Evolutionary conservation across 2,888 invertebrate species (phyloP).

Genomic region (Drosophila tripunctata): DNA sequence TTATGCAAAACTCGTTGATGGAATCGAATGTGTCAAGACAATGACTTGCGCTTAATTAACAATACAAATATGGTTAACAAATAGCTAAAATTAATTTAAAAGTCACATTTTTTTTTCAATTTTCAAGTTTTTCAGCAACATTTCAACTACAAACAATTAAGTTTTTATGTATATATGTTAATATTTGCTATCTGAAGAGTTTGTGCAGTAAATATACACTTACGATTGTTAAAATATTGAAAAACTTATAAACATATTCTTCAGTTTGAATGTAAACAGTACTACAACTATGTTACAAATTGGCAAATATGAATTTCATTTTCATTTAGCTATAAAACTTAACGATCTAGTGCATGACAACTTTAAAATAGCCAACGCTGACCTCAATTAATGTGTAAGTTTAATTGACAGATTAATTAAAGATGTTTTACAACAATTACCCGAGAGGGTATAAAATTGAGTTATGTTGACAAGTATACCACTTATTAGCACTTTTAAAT

Average conservation of each 20-base stretch:
- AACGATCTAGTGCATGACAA: neutral
- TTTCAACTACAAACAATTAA: too few species aligned
- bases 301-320: neutral
- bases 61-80: conserved; percentile 8
- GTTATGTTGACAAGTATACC: conserved; percentile 6
- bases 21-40: conserved; percentile 7
- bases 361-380: neutral
- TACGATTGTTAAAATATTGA: too few species aligned
- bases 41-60: conserved; percentile 48
- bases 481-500: neutral
- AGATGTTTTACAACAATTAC: conserved; percentile 1
- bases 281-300: neutral
- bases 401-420: conserved; percentile 9
- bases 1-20: conserved; percentile 43
- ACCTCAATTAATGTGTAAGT: conserved; percentile 4
- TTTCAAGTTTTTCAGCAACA: neutral
- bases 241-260: too few species aligned
- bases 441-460: neutral
- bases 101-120: too few species aligned
- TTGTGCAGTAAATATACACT: too few species aligned
- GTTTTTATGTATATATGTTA: too few species aligned
- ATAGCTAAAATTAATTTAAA: neutral
- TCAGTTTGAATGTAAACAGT: neutral
- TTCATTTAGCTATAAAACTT: neutral
- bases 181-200: too few species aligned